These are phyloP conservation scores for Nomada ruficornis DNA, from an alignment of 2,888 invertebrate species.

Conservation along the genomic window DNA sequence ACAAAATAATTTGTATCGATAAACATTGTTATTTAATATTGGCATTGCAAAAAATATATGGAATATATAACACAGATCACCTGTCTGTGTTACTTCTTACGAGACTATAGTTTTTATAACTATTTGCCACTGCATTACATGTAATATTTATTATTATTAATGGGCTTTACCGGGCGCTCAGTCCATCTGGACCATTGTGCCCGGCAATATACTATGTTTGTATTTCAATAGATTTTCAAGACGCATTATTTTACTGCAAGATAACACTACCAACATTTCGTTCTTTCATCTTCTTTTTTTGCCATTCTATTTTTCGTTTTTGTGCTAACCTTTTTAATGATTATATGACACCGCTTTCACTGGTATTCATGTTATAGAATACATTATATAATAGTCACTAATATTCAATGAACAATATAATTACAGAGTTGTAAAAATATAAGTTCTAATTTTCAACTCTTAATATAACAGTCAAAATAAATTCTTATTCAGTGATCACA, in stretches of 20 bases:
- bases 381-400: slow-evolving; percentile 27
- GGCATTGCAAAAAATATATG: slow-evolving; percentile 13
- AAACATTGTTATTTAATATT: background rate
- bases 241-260: background rate
- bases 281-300: slow-evolving; percentile 8
- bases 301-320: background rate
- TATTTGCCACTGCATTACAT: slow-evolving; percentile 1
- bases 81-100: slow-evolving; percentile 7
- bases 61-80: background rate
- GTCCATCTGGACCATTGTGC: too few relatives aligned
- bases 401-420: slow-evolving; percentile 17
- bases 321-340: slow-evolving; percentile 26
- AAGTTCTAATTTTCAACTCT: slow-evolving; percentile 31
- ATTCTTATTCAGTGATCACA: slow-evolving; percentile 27
- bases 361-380: slow-evolving; percentile 38
- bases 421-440: slow-evolving; percentile 38
- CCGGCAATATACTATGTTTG: background rate
- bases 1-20: slow-evolving; percentile 21
- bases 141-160: too few relatives aligned
- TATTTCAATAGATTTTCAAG: slow-evolving; percentile 4
- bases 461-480: slow-evolving; percentile 39
- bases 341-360: slow-evolving; percentile 43
- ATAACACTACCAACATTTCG: background rate
- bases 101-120: slow-evolving; percentile 2
- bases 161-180: too few relatives aligned